A percentile compares a stretch with the other conserved stretches of the same genome.
phyloP scores from a whole-genome alignment of 2,113 vertebrate genomes.

The Stigmatopora argus region DNA sequence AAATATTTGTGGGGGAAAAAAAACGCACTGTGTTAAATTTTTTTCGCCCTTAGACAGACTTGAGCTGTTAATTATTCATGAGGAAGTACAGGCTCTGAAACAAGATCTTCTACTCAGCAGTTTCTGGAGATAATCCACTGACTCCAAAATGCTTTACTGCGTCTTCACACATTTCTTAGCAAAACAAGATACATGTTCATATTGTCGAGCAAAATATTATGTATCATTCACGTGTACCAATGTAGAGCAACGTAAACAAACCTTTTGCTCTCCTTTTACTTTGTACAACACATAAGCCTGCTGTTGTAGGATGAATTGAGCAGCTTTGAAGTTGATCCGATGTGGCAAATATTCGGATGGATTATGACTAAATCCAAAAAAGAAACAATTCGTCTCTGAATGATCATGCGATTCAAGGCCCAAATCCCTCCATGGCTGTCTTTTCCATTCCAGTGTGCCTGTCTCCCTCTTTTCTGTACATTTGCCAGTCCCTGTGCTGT shows the following conservation, averaged over 20 bases:
- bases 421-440: constrained; percentile 51
- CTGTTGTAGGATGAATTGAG: constrained; percentile 38
- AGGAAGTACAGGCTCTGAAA: constrained; percentile 61
- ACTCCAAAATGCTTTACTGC: constrained; percentile 52
- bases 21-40: constrained; percentile 51
- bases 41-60: constrained; percentile 56
- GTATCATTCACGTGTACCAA: constrained; percentile 15
- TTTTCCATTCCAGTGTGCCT: constrained; percentile 23
- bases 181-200: constrained; percentile 14
- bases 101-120: constrained; percentile 63
- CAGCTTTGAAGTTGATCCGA: constrained; percentile 43
- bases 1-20: constrained; percentile 43
- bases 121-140: constrained; percentile 60
- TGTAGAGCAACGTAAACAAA: constrained; percentile 25
- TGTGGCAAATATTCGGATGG: constrained; percentile 49
- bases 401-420: constrained; percentile 45
- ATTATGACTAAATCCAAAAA: constrained; percentile 54
- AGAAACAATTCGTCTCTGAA: constrained; percentile 61
- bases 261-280: constrained; percentile 47
- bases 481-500: constrained; percentile 3
- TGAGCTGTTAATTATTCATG: constrained; percentile 66
- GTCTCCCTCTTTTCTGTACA: not conserved
- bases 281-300: constrained; percentile 28
- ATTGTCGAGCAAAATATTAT: constrained; percentile 16
- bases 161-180: constrained; percentile 11